Base-by-base conservation (phyloP, 2,888 invertebrate species). In the Lasioglossum pauxillum region DNA sequence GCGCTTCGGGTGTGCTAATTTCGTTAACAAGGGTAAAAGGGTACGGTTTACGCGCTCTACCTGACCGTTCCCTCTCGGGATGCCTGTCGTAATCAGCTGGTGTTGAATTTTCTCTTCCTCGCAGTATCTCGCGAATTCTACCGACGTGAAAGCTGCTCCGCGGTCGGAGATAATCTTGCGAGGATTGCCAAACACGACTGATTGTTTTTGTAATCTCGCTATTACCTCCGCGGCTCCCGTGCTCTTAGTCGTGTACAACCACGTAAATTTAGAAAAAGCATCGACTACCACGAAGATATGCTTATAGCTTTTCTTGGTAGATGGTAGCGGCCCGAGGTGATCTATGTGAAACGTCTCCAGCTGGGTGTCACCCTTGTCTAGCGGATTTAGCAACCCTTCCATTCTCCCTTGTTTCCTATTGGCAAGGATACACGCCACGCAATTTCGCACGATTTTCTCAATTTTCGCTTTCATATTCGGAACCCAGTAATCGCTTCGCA, bases 101-200 rank as follows among this genome's bases (percentile, higher is more conserved):
- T 72, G 71, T 12, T 81, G 71, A 16, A 81, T 81, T 35, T 38
- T 76, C n/a, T 81, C 76, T 19, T 72, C 23, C 12, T 57, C 46
- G 23, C 80, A 81, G n/a, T 72, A 82, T 16, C 44, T 27, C 19
- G 5, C 3, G 19, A 82, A 82, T 19, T 73, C 77, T 19, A 14
- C 44, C 0, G 82, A 82, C 0, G 53, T 82, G 10, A 82, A 78
- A 0, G 64, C 82, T n/a, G 5, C 27, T 19, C 27, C 67, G 3
- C 78, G 10, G 35, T 82, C 82, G 7, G 73, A 67, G 1, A 82
- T 64, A 3, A 82, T 73, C 1, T 64, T 23, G n/a, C 31, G 35
- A 0, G 73, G 72, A 12, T 82, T 82, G 5, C 73, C 64, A n/a
- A 82, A 82, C 7, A 41, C 60, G n/a, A 38, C 27, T 0, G 73